These are phyloP conservation scores for Schlechtendalia chinensis DNA, from an alignment of 1,140 invertebrate species.

Conservation along the genomic window DNA sequence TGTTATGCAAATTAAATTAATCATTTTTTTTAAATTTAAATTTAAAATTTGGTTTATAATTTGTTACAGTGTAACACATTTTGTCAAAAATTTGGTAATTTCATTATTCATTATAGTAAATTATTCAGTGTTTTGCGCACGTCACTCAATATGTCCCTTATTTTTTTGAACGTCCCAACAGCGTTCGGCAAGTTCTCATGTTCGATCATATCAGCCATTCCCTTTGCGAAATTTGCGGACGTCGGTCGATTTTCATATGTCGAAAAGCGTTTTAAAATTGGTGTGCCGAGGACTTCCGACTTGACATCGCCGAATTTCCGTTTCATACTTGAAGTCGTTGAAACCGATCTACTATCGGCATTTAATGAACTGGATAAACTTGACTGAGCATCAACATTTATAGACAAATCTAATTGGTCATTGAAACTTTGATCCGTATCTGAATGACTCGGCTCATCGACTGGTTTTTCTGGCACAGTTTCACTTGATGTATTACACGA, in stretches of 20 bases:
- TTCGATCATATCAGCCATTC: constrained; percentile 37
- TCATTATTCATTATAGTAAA: neutral
- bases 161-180: constrained; percentile 22
- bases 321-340: neutral
- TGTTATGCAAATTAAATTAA: too few species aligned
- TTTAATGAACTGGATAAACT: neutral
- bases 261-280: constrained; percentile 16
- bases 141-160: constrained; percentile 33
- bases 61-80: too few species aligned
- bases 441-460: neutral
- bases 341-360: neutral
- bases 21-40: too few species aligned
- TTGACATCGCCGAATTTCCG: constrained; percentile 17
- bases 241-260: constrained; percentile 12
- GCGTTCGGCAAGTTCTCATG: constrained; percentile 41
- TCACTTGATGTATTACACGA: neutral
- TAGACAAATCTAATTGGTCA: neutral
- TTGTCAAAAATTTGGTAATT: too few species aligned
- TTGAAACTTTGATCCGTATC: neutral
- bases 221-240: constrained; percentile 15
- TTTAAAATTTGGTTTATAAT: too few species aligned
- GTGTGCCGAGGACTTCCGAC: constrained; percentile 13
- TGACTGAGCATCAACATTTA: neutral
- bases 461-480: neutral
- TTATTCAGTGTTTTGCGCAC: constrained; percentile 17